phyloP scores from a whole-genome alignment of 2,888 invertebrate species.

The Desoria tigrina region DNA sequence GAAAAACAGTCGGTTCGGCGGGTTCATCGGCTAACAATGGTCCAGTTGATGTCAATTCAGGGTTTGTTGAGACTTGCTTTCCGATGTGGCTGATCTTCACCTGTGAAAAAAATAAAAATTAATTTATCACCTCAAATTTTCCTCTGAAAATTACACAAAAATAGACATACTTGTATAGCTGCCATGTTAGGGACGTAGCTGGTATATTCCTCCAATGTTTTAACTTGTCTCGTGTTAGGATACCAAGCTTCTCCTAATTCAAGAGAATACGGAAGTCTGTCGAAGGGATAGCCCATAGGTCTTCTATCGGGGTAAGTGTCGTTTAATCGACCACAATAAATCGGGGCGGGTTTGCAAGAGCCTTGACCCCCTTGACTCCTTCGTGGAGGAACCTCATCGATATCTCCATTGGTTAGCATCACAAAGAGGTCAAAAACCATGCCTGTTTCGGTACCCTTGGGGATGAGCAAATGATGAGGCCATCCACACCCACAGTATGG shows the following conservation, averaged over 20 bases:
- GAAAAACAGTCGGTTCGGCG: no score
- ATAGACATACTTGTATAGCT: background rate
- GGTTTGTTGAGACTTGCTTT: no score
- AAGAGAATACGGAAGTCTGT: background rate
- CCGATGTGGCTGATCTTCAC: no score
- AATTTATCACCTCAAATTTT: no score
- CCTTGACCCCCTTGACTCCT: background rate
- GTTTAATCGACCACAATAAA: conserved; percentile 77
- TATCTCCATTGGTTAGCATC: conserved; percentile 25
- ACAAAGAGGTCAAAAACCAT: conserved; percentile 30
- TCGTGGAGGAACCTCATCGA: conserved; percentile 12
- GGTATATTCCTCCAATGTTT: background rate
- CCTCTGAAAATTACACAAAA: no score
- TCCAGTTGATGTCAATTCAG: no score
- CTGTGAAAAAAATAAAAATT: no score
- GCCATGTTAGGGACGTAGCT: background rate
- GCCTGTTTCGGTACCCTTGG: conserved; percentile 25
- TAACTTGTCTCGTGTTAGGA: no score
- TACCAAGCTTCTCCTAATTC: no score
- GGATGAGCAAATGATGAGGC: conserved; percentile 29
- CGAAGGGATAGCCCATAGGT: conserved; percentile 69
- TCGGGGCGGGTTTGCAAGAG: conserved; percentile 72
- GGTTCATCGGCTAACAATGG: no score
- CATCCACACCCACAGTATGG: conserved; percentile 34
- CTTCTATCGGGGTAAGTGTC: conserved; percentile 75